Conservation (phyloP, 2,797 vertebrate genomes). For the Acomys russatus region DNA sequence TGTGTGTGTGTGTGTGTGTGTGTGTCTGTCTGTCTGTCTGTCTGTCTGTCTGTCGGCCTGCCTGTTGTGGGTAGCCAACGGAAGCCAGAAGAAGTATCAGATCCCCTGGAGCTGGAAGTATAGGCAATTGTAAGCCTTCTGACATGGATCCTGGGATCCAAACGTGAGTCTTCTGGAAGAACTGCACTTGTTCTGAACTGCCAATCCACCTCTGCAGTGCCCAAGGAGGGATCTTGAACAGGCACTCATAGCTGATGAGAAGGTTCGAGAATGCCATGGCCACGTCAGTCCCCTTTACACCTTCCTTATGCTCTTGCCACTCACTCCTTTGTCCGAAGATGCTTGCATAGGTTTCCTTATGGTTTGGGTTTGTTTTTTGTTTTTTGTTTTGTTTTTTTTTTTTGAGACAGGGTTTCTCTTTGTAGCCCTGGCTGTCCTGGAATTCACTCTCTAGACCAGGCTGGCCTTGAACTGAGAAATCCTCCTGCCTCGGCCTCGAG, state of each 20-base stretch:
- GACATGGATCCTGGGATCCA: neutral
- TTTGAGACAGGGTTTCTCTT: neutral
- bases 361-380: neutral
- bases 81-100: neutral
- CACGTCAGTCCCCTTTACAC: neutral
- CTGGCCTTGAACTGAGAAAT: neutral
- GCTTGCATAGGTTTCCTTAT: neutral
- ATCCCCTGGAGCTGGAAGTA: neutral
- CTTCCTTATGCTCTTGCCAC: neutral
- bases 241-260: neutral
- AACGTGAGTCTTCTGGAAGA: neutral
- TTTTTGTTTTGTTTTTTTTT: no score
- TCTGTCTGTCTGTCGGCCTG: neutral
- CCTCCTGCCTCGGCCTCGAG: neutral
- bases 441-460: neutral
- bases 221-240: neutral
- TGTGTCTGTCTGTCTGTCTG: neutral
- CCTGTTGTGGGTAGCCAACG: neutral
- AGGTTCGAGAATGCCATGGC: neutral
- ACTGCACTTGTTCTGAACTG: neutral
- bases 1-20: neutral
- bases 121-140: neutral
- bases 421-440: neutral
- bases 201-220: neutral
- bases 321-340: neutral